A percentile compares a stretch with the other conserved stretches of the same genome.
Evolutionary conservation across 92 coral and sea anemone genomes (phyloP).

Genomic region (Diadumene lineata): DNA sequence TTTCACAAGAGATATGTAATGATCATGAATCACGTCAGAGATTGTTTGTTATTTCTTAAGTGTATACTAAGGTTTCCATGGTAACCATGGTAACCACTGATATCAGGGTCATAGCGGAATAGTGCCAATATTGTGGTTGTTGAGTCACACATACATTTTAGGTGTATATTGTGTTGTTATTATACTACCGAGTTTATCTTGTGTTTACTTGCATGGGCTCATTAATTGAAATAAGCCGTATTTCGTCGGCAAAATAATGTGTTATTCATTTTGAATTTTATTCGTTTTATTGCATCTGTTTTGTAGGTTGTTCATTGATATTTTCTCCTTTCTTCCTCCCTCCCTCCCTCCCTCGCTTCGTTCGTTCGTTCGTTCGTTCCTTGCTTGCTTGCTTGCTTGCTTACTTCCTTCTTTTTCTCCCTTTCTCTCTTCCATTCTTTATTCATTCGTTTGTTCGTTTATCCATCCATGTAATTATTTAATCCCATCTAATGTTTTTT

Average conservation of each 20-base stretch:
- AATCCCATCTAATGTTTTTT: no score
- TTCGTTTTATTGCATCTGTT: no score
- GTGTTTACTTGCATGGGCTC: no score
- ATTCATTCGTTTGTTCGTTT: background rate
- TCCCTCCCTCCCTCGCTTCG: background rate
- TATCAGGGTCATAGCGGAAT: background rate
- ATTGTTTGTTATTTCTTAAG: background rate
- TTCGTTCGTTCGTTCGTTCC: background rate
- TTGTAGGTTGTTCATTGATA: background rate
- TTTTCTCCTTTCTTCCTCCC: background rate
- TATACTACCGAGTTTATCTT: no score
- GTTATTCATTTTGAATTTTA: no score
- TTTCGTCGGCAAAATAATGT: no score
- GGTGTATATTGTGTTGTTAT: no score
- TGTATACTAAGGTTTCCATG: background rate
- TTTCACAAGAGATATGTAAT: background rate
- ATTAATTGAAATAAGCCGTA: no score
- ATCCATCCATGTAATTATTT: background rate
- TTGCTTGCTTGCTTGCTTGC: no score
- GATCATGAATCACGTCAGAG: background rate
- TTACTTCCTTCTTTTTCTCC: no score
- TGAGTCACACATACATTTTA: no score
- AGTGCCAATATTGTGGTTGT: no score
- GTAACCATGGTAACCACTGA: background rate
- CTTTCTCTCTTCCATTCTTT: background rate